Base-by-base conservation (phyloP, 2,888 invertebrate genomes). In the Nebria salina region DNA sequence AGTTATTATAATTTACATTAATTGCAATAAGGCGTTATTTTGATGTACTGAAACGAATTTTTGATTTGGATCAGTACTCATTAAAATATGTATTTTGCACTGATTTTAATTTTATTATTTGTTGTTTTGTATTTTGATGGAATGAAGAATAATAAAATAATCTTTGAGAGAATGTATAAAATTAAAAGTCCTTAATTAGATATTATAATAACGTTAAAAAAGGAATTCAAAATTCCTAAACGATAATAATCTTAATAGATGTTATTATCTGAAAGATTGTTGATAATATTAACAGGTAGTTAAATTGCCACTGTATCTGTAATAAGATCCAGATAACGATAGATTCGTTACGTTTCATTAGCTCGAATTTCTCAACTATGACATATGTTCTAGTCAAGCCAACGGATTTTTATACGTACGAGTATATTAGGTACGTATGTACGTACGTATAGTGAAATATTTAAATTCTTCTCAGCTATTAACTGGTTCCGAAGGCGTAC, bases 261-360 rank as follows among this genome's bases (percentile, higher is more conserved):
- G 54, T 54, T 54, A 54, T 54, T 54, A 54, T 54, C 54, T 1
- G 13, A 54, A 8, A 54, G 54, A 54, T 54, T 54, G 54, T 54
- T 54, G 54, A 54, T 54, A 54, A 54, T 54, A 54, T 54, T 54
- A 54, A 54, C 54, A 54, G 7, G 54, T 54, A 11, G 54, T 54
- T 54, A 54, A 54, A 54, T 54, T 7, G 54, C 54, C 54, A 54
- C 54, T 54, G 54, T 54, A 54, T 54, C 54, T 13, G 54, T 54
- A 54, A 54, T 54, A 54, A 54, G 54, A 54, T 54, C 54, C 54
- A 54, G 54, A 54, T 54, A 54, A 54, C 54, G 54, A 54, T 54
- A 54, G 54, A 54, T 54, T 54, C 54, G 54, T 54, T 54, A 54
- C 54, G 54, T 54, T 54, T 54, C 54, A 54, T 54, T 54, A 54